Conservation (phyloP, 23 tunicate genomes). For the Corella eumyota region DNA sequence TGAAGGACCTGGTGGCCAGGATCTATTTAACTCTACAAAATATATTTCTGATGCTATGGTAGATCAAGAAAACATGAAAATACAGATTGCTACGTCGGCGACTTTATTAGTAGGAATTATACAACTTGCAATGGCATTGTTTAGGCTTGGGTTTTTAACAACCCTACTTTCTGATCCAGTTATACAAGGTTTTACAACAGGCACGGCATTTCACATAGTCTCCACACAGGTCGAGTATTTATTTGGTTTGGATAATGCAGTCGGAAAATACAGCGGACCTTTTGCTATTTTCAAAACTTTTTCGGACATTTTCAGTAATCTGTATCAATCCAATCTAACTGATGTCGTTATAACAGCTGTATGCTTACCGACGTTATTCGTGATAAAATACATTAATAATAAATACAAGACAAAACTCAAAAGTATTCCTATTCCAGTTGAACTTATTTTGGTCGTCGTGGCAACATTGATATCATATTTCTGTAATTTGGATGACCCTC, state of each 20-base stretch:
- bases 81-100: constrained; percentile 69
- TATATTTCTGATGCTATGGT: constrained; percentile 9
- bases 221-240: constrained; percentile 83
- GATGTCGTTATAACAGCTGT: constrained; percentile 57
- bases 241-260: constrained; percentile 62
- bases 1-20: constrained; percentile 2
- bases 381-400: constrained; percentile 61
- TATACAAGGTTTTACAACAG: constrained; percentile 94
- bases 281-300: constrained; percentile 51
- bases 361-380: constrained; percentile 45
- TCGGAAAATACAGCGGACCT: constrained; percentile 65
- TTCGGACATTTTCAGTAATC: constrained; percentile 43
- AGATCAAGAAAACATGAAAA: constrained; percentile 39
- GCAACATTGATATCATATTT: constrained; percentile 68
- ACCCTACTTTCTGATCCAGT: constrained; percentile 92
- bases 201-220: constrained; percentile 82
- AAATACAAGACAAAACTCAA: constrained; percentile 59
- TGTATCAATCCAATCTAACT: constrained; percentile 42
- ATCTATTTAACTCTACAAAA: not conserved
- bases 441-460: constrained; percentile 60
- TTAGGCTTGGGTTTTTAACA: constrained; percentile 89
- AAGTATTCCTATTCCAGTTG: constrained; percentile 86
- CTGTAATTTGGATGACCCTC: constrained; percentile 46
- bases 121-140: constrained; percentile 53
- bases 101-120: constrained; percentile 78